phyloP scores from a whole-genome alignment of 2,888 invertebrate species.

The Metallyticus violacea region DNA sequence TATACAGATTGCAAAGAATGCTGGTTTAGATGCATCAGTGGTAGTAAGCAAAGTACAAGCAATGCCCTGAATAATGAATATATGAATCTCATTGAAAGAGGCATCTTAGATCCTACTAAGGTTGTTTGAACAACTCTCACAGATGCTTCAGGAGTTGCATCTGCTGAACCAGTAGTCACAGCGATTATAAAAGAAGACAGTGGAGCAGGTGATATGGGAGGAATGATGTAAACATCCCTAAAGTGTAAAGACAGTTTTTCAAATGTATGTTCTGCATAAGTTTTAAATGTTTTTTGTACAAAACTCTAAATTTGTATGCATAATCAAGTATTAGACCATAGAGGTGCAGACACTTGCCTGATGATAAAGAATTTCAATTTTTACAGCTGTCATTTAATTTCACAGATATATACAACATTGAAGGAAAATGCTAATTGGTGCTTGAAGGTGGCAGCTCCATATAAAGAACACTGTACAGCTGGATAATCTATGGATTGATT shows the following conservation, averaged over 20 bases:
- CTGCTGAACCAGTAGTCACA: conserved; percentile 91
- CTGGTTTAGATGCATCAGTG: too few relatives aligned
- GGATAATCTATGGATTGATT: not conserved
- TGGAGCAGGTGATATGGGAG: conserved; percentile 61
- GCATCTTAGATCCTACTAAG: too few relatives aligned
- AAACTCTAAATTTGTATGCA: not conserved
- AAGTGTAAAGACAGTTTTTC: not conserved
- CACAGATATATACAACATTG: too few relatives aligned
- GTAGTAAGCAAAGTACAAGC: too few relatives aligned
- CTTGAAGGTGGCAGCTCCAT: not conserved
- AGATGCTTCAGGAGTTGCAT: too few relatives aligned
- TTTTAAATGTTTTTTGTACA: not conserved
- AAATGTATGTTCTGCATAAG: not conserved
- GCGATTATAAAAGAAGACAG: conserved; percentile 92
- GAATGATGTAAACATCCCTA: conserved; percentile 1
- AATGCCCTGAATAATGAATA: too few relatives aligned
- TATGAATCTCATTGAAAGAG: too few relatives aligned
- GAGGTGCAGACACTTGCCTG: not conserved
- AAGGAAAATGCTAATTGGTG: not conserved
- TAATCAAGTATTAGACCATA: not conserved
- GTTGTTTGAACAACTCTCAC: too few relatives aligned
- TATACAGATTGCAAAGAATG: too few relatives aligned
- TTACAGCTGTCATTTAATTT: too few relatives aligned
- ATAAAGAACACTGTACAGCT: not conserved
- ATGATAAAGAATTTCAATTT: too few relatives aligned